Conservation (phyloP, 2,113 vertebrate species). For the Gila orcuttii region DNA sequence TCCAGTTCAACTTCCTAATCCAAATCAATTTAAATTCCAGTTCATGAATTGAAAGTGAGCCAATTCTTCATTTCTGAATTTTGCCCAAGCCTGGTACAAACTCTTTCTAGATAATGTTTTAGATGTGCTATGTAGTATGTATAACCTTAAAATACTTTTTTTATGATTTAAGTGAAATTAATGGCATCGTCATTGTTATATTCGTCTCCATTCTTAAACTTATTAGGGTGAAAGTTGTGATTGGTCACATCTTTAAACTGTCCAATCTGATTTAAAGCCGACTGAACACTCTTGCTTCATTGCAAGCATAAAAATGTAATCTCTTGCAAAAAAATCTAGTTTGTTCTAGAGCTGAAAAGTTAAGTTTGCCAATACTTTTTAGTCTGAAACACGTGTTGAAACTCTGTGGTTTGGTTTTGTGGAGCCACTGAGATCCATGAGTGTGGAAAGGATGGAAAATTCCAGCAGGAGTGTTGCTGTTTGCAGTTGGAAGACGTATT, state of each 20-base stretch:
- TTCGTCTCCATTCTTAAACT: too few relatives aligned
- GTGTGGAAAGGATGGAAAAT: conserved; percentile 48
- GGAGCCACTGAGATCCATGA: conserved; percentile 25
- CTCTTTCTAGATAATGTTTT: background rate
- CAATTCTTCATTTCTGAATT: background rate
- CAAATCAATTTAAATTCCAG: background rate
- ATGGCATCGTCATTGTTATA: background rate
- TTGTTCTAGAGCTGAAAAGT: background rate
- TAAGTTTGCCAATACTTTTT: background rate
- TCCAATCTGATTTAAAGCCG: background rate
- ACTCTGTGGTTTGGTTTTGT: conserved; percentile 26
- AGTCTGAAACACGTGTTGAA: background rate
- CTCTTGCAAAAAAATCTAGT: background rate
- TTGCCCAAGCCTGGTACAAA: background rate
- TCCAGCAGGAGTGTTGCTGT: conserved; percentile 45
- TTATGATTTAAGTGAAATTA: too few relatives aligned
- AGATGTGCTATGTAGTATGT: too few relatives aligned
- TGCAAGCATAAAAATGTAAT: background rate
- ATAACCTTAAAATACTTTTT: background rate
- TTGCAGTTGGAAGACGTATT: conserved; percentile 38
- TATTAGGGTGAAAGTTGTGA: background rate
- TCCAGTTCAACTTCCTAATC: background rate
- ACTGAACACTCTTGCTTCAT: background rate
- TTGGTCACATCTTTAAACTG: background rate
- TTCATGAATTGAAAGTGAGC: background rate